Percentiles rank a stretch among this genome's conserved stretches.
Evolutionary conservation across 2,888 invertebrate species (phyloP).

Genomic region (Rutpela maculata): DNA sequence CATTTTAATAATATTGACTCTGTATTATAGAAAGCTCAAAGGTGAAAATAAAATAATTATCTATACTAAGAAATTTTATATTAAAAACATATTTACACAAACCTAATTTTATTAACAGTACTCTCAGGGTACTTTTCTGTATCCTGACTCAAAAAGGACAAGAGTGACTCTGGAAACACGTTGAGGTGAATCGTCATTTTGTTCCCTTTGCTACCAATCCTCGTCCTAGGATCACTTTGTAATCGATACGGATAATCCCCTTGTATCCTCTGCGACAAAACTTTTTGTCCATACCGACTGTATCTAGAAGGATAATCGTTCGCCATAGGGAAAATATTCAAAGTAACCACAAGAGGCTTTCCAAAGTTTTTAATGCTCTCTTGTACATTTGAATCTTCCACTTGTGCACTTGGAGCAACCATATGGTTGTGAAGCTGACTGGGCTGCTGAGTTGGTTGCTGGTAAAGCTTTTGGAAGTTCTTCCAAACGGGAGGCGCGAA

Average conservation of each 20-base stretch:
- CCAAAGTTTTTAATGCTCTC: conserved; percentile 45
- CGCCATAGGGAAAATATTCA: conserved; percentile 62
- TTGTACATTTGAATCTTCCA: conserved; percentile 45
- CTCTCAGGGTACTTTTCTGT: conserved; percentile 11
- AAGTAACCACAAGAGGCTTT: conserved; percentile 57
- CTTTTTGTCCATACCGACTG: conserved; percentile 12
- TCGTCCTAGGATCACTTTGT: conserved; percentile 8
- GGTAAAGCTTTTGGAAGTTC: conserved; percentile 48
- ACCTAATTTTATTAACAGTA: conserved; percentile 21
- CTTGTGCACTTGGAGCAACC: conserved; percentile 9
- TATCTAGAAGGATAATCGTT: conserved; percentile 28
- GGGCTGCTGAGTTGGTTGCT: conserved; percentile 29
- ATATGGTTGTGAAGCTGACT: conserved; percentile 10
- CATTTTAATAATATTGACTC: too few relatives aligned
- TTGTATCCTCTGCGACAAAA: conserved; percentile 12
- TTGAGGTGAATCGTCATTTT: conserved; percentile 63
- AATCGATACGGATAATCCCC: conserved; percentile 6
- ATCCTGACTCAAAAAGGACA: not conserved
- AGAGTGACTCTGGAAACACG: conserved; percentile 55
- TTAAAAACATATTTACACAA: conserved; percentile 25
- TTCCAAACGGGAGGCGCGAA: conserved; percentile 71
- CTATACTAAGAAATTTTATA: not conserved
- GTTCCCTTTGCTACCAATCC: conserved; percentile 9
- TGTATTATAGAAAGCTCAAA: too few relatives aligned
- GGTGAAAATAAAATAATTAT: too few relatives aligned